Percentiles rank a stretch among this genome's conserved stretches.
phyloP scores from a whole-genome alignment of 2,888 invertebrate species.

The Papilio demoleus region DNA sequence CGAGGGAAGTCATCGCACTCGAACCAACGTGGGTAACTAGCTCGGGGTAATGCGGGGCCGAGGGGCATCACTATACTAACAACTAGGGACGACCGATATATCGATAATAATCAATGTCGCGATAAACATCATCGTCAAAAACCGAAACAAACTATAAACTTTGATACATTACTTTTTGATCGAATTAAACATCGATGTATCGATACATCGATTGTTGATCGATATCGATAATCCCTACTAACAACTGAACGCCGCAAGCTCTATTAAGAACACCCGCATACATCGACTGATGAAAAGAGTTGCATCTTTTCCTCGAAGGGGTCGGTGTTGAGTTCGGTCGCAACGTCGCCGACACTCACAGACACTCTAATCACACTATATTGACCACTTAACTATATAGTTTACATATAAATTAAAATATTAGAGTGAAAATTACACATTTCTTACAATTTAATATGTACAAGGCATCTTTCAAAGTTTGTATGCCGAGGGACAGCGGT shows the following conservation, averaged over 20 bases:
- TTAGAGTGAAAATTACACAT: conserved; percentile 80
- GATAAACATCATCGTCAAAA: conserved; percentile 1
- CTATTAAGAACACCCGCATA: conserved; percentile 62
- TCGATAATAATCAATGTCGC: neutral
- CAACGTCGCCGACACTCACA: no score
- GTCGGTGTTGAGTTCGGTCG: no score
- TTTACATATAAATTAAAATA: conserved; percentile 67
- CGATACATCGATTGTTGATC: conserved; percentile 1
- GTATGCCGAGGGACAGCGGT: conserved; percentile 45
- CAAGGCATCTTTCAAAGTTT: conserved; percentile 71
- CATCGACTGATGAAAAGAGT: neutral
- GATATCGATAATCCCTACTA: conserved; percentile 35
- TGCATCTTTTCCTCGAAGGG: no score
- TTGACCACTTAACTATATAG: no score
- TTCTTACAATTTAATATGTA: conserved; percentile 77
- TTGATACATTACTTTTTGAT: conserved; percentile 17
- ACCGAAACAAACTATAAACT: neutral
- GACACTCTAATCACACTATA: no score
- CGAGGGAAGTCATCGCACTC: conserved; percentile 24
- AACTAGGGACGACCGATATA: conserved; percentile 8
- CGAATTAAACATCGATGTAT: conserved; percentile 13
- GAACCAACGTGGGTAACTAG: conserved; percentile 64
- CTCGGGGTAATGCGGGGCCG: conserved; percentile 52
- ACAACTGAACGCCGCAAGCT: conserved; percentile 78
- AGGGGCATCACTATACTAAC: conserved; percentile 40